Conservation (phyloP, 2,888 invertebrate genomes). For the Synergus umbraculus region DNA sequence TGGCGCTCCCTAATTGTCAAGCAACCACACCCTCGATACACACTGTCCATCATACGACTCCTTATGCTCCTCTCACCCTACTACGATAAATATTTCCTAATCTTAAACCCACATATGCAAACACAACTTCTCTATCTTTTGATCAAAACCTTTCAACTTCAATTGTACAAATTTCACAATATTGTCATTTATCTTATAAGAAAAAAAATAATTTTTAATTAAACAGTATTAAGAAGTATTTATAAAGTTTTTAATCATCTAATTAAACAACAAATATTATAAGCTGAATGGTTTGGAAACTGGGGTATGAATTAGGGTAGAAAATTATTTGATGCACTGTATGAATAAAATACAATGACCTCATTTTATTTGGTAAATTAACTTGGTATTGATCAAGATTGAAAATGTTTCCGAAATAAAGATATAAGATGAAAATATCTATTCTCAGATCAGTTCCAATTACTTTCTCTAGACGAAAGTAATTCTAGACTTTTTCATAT, state of each 20-base stretch:
- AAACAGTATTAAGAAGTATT: no score
- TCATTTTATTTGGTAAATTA: no score
- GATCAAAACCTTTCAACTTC: not conserved
- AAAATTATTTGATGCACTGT: no score
- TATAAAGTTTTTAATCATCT: no score
- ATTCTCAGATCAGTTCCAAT: not conserved
- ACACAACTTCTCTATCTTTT: not conserved
- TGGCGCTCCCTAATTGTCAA: conserved; percentile 74
- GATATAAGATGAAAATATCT: not conserved
- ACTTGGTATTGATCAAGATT: not conserved
- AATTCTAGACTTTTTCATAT: not conserved
- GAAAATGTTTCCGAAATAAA: not conserved
- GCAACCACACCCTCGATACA: conserved; percentile 70
- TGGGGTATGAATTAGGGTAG: no score
- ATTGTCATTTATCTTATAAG: not conserved
- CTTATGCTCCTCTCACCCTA: not conserved
- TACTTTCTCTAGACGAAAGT: not conserved
- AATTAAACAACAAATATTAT: no score
- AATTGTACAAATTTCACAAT: not conserved
- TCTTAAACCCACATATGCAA: not conserved
- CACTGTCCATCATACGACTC: conserved; percentile 13
- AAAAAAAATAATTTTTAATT: not conserved
- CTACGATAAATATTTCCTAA: conserved; percentile 1
- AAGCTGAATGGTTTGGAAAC: no score
- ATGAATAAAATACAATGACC: no score